Percentiles rank a stretch among this genome's conserved stretches.
Conservation (phyloP, 1,140 invertebrate genomes). For the Drosophila pruinosa region DNA sequence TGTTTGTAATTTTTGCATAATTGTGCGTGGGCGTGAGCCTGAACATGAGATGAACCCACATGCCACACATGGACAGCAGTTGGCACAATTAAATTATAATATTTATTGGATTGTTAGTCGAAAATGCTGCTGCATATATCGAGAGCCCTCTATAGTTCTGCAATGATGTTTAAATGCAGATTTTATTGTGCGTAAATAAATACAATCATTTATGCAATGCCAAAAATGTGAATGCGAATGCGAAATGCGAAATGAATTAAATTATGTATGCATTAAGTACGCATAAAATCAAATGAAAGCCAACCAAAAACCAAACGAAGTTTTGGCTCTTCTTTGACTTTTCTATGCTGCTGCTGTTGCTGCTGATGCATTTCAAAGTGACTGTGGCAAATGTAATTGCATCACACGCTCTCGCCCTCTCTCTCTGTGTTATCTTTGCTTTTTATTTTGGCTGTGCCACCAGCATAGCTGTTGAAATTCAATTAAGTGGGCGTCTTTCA, state of each 20-base stretch:
- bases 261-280: constrained; percentile 71
- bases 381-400: constrained; percentile 20
- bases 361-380: constrained; percentile 2
- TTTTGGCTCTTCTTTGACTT: background rate
- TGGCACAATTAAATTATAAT: constrained; percentile 59
- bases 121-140: background rate
- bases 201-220: constrained; percentile 48
- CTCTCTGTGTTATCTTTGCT: background rate
- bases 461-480: constrained; percentile 40
- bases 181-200: constrained; percentile 13
- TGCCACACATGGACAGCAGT: too few relatives aligned
- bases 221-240: too few relatives aligned
- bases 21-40: constrained; percentile 40
- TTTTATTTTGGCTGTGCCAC: background rate
- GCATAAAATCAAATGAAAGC: constrained; percentile 52
- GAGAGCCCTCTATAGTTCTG: background rate
- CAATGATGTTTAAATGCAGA: constrained; percentile 1
- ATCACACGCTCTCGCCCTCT: background rate
- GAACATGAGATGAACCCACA: background rate
- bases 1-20: constrained; percentile 74
- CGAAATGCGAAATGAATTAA: constrained; percentile 16
- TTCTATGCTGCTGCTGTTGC: too few relatives aligned
- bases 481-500: constrained; percentile 54
- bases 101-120: constrained; percentile 52
- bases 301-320: background rate